Evolutionary conservation across 2,113 vertebrate species (phyloP).

Genomic region (Miniopterus natalensis): DNA sequence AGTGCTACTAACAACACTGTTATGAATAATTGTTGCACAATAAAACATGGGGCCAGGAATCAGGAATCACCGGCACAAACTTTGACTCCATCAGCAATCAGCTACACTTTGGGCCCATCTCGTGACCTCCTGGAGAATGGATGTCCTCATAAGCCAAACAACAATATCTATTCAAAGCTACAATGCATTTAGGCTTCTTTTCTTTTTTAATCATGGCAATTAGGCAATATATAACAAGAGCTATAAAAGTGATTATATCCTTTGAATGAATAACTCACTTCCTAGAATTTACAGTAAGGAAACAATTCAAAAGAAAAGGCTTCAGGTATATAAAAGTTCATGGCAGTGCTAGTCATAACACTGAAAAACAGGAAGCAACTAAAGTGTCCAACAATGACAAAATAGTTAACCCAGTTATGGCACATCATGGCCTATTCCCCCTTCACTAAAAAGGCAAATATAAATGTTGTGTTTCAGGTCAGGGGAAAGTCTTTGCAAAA

Average conservation of each 20-base stretch:
- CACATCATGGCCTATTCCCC: too few species aligned
- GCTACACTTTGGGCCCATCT: neutral
- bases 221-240: conserved; percentile 61
- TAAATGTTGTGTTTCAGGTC: neutral
- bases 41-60: neutral
- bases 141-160: conserved; percentile 42
- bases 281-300: conserved; percentile 80
- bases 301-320: conserved; percentile 77
- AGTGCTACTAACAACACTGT: conserved; percentile 26
- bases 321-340: conserved; percentile 66
- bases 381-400: neutral
- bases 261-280: conserved; percentile 72
- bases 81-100: neutral
- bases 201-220: conserved; percentile 6
- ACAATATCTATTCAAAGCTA: conserved; percentile 19
- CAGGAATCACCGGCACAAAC: neutral
- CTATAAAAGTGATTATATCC: conserved; percentile 70
- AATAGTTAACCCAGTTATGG: neutral
- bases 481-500: neutral
- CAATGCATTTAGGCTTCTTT: neutral
- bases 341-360: neutral
- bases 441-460: neutral
- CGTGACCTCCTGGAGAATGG: neutral
- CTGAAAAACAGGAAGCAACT: conserved; percentile 70
- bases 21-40: neutral